Base-by-base conservation (phyloP, 2,888 invertebrate species). In the Brassicogethes aeneus region DNA sequence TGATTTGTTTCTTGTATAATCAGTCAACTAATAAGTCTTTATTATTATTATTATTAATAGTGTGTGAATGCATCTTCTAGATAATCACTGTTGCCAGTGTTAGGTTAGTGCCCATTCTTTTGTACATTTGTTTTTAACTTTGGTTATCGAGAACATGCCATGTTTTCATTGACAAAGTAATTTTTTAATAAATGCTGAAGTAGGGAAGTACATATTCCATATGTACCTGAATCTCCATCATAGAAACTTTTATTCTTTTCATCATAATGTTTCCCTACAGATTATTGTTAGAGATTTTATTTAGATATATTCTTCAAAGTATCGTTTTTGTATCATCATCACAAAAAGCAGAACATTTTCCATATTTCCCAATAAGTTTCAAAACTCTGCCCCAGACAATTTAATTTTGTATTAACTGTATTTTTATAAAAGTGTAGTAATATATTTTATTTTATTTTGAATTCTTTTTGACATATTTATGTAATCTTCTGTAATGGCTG, bases 141-240 rank as follows among this genome's bases (percentile, higher is more conserved):
- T 42, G 46, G 44, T 47, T 44, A 41, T 39, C 34, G 42, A 38
- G 37, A 43, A 43, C 42, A 32, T 40, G 39, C 44, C 40, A 43
- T 40, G 46, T 48, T 44, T 44, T 45, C 43, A 45, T 46, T 45
- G 45, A 46, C 48, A 48, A 43, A 44, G 40, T 45, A 46, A 48
- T 47, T 41, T 37, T 42, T 45, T 36, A 42, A 40, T 45, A 43
- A 37, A 42, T 23, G 38, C 33, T 41, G 37, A 40, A 37, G 43
- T 48, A 53, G 51, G 48, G 52, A 54, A 59, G 62, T 63, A 61
- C 62, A 64, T 62, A 63, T 62, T 57, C 52, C 54, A 53, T 63
- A 64, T 62, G 62, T 64, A 65, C 62, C 62, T 63, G 65, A 63
- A 60, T 55, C 52, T 54, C 48, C 41, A 41, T 46, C 43, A 39